These are phyloP conservation scores for Pygoscelis adeliae DNA, from an alignment of 2,113 vertebrate genomes.

Conservation along the genomic window DNA sequence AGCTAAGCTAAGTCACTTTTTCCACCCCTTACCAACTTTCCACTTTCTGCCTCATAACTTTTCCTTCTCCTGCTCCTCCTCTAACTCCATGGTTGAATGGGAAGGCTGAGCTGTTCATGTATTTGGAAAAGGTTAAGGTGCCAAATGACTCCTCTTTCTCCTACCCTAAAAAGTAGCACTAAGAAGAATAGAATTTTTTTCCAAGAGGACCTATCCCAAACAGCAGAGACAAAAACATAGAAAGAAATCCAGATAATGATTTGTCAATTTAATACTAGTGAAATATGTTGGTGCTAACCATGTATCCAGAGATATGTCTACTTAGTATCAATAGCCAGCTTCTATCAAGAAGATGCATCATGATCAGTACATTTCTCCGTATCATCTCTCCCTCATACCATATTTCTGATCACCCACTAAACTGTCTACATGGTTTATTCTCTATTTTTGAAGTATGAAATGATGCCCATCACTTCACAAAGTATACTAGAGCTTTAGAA, in stretches of 20 bases:
- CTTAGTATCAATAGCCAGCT: neutral
- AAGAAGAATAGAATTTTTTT: neutral
- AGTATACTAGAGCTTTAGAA: neutral
- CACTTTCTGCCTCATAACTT: constrained; percentile 13
- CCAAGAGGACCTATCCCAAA: neutral
- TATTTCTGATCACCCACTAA: neutral
- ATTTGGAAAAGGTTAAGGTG: constrained; percentile 30
- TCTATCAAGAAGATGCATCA: neutral
- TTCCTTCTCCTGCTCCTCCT: neutral
- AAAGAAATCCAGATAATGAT: constrained; percentile 5
- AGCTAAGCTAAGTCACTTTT: neutral
- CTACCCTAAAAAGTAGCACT: neutral
- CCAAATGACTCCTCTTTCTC: constrained; percentile 21
- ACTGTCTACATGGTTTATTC: neutral
- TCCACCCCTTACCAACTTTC: neutral
- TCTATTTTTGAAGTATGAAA: neutral
- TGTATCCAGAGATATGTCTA: neutral
- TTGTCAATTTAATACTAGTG: neutral
- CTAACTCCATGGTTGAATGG: neutral
- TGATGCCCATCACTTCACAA: neutral
- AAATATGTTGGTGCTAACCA: neutral
- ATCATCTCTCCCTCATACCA: neutral
- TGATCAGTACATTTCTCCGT: neutral
- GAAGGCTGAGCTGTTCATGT: constrained; percentile 1
- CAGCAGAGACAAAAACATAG: neutral